These are phyloP conservation scores for Peromyscus aztecus DNA, from an alignment of 2,797 vertebrate genomes.

Conservation along the genomic window DNA sequence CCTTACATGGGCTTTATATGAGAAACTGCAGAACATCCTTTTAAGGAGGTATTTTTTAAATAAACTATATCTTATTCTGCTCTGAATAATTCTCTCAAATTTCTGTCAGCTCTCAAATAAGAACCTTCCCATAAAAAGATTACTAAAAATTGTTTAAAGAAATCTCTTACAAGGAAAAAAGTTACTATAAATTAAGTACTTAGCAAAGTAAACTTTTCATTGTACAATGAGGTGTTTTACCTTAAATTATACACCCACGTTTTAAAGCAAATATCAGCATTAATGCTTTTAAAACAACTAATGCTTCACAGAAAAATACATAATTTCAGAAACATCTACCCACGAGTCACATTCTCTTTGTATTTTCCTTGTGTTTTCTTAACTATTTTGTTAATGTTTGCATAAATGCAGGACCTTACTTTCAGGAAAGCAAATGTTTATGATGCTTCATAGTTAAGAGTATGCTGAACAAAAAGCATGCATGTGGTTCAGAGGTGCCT, in stretches of 20 bases:
- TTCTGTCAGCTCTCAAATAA: slow-evolving; percentile 45
- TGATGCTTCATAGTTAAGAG: slow-evolving; percentile 55
- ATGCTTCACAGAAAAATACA: slow-evolving; percentile 62
- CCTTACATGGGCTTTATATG: neutral
- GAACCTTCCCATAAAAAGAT: slow-evolving; percentile 51
- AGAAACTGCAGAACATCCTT: slow-evolving; percentile 46
- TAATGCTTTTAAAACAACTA: slow-evolving; percentile 67
- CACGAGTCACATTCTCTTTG: slow-evolving; percentile 67
- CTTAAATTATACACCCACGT: slow-evolving; percentile 71
- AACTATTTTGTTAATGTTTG: slow-evolving; percentile 74
- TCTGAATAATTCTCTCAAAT: slow-evolving; percentile 53
- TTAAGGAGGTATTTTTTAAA: slow-evolving; percentile 38
- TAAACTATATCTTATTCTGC: slow-evolving; percentile 28
- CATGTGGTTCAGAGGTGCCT: neutral
- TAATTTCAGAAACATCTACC: slow-evolving; percentile 77
- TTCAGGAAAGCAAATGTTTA: slow-evolving; percentile 51
- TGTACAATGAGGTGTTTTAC: slow-evolving; percentile 58
- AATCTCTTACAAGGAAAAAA: slow-evolving; percentile 54
- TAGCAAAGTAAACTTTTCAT: slow-evolving; percentile 62
- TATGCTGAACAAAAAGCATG: slow-evolving; percentile 50
- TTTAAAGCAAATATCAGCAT: slow-evolving; percentile 50
- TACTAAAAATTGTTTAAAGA: slow-evolving; percentile 58
- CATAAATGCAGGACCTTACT: slow-evolving; percentile 55
- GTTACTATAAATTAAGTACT: slow-evolving; percentile 68
- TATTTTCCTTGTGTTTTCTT: slow-evolving; percentile 71